Base-by-base conservation (phyloP, 2,113 vertebrate genomes). In the Lates calcarifer region DNA sequence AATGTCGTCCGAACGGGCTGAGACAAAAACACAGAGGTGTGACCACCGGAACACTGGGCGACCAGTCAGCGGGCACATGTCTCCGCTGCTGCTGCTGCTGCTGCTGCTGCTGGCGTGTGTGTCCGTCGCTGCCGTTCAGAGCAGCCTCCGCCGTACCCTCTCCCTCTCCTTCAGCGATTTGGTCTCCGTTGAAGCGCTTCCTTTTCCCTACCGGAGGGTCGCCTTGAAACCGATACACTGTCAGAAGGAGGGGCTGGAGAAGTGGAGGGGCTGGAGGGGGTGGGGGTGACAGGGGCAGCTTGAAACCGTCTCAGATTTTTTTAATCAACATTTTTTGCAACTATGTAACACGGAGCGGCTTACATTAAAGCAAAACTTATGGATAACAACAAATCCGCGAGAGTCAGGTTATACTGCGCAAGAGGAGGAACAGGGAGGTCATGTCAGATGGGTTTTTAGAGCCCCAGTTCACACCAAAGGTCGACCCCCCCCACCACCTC, bases 191-290 rank as follows among this genome's bases (percentile, higher is more conserved):
- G 31, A 9, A 47, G 64, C 63, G 47, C 65, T 64, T 20, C 41
- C 53, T 61, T 12, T 71, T 28, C 6, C 26, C 26, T 26, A 14
- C 4, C 33, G 9, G 67, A 55, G 84, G 92, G 90, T 0, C 60
- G 90, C 92, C 94, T 94, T 94, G 93, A 95, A 95, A 94, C 95
- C 75, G 90, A 20, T 64, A 13, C 57, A 6, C 28, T 2, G 71
- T 56, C 53, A 43, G 79, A 29, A 60, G 71, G 83, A 64, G 87
- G 86, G 75, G 63, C 63, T 3, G 65, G 17, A 15, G 45, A 11
- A 35, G 13, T 20, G 47, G 49, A 70, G 35, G 58, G 20, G 17
- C 17, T 1, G 20, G 10, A 6, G 53, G 1, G 13, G 20, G 5
- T 4, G 20, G 7, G 58, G 29, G 58, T 72, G 49, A 49, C 45